A percentile compares a stretch with the other conserved stretches of the same genome.
These are phyloP conservation scores for Thymallus thymallus DNA, from an alignment of 2,113 vertebrate species.

Conservation along the genomic window DNA sequence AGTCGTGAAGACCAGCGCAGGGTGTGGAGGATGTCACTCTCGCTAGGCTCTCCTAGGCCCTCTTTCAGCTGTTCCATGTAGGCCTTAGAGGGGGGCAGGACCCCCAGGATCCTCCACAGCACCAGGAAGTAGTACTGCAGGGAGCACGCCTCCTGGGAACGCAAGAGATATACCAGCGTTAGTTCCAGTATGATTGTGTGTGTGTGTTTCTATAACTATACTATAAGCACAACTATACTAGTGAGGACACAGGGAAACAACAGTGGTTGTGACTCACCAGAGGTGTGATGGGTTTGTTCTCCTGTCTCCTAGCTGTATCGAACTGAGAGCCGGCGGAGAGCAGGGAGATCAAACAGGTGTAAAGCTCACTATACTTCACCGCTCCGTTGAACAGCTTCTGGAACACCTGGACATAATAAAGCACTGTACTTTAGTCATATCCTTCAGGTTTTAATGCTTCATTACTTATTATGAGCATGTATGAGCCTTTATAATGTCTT, in stretches of 20 bases:
- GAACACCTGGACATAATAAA: constrained; percentile 76
- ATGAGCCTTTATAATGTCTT: too few relatives aligned
- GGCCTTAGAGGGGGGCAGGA: constrained; percentile 88
- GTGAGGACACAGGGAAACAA: not conserved
- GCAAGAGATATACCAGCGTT: too few relatives aligned
- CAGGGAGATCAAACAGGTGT: constrained; percentile 82
- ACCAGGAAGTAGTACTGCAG: constrained; percentile 96
- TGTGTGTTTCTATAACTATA: not conserved
- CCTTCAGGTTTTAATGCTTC: not conserved
- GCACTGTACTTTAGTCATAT: not conserved
- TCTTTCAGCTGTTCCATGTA: constrained; percentile 89
- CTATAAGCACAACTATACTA: not conserved
- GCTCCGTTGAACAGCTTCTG: constrained; percentile 86
- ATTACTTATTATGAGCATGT: too few relatives aligned
- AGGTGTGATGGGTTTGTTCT: constrained; percentile 85
- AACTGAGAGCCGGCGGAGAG: constrained; percentile 92
- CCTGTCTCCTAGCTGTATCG: constrained; percentile 87
- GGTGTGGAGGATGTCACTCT: constrained; percentile 93
- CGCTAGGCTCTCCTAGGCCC: constrained; percentile 84
- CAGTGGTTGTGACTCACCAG: constrained; percentile 71
- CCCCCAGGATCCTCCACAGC: constrained; percentile 91
- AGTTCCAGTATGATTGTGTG: not conserved
- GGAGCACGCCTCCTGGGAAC: constrained; percentile 90
- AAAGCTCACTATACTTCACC: constrained; percentile 88
- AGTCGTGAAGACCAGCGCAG: constrained; percentile 95